A percentile compares a stretch with the other conserved stretches of the same genome.
Evolutionary conservation across 2,113 vertebrate genomes (phyloP).

Genomic region (Psittacula cyanocephala): DNA sequence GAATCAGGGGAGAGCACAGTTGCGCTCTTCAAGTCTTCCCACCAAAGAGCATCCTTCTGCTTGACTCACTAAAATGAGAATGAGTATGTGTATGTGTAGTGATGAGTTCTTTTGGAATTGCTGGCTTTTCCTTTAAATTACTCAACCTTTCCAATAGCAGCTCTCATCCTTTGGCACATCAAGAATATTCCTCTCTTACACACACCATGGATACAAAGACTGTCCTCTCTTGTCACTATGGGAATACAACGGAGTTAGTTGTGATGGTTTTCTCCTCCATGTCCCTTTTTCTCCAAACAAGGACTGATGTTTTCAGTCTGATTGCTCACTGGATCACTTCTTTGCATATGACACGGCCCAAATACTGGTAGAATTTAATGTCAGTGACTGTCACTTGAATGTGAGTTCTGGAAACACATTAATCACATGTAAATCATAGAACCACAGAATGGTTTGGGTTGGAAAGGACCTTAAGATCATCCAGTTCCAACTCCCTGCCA

Average conservation of each 20-base stretch:
- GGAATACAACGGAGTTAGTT: not conserved
- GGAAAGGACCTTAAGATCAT: not conserved
- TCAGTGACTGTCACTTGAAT: not conserved
- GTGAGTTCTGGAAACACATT: not conserved
- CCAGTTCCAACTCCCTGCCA: not conserved
- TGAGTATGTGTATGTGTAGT: not conserved
- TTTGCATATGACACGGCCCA: not conserved
- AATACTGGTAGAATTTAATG: not conserved
- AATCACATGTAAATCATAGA: not conserved
- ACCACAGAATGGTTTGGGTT: not conserved
- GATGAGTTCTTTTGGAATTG: not conserved
- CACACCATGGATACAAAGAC: conserved; percentile 18
- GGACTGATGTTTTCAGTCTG: not conserved
- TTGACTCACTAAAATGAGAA: not conserved
- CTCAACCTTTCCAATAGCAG: not conserved
- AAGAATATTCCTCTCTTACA: not conserved
- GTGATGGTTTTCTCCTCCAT: not conserved
- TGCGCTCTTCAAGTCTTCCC: not conserved
- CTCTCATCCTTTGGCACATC: not conserved
- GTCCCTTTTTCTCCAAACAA: not conserved
- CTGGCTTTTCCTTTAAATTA: not conserved
- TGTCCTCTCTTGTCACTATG: not conserved
- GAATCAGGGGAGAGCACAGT: not conserved
- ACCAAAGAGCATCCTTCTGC: not conserved
- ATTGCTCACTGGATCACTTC: not conserved